Evolutionary conservation across 2,797 vertebrate genomes (phyloP), one percentile per base, ranked within the genome.

Genomic region (Sylvilagus floridanus): DNA sequence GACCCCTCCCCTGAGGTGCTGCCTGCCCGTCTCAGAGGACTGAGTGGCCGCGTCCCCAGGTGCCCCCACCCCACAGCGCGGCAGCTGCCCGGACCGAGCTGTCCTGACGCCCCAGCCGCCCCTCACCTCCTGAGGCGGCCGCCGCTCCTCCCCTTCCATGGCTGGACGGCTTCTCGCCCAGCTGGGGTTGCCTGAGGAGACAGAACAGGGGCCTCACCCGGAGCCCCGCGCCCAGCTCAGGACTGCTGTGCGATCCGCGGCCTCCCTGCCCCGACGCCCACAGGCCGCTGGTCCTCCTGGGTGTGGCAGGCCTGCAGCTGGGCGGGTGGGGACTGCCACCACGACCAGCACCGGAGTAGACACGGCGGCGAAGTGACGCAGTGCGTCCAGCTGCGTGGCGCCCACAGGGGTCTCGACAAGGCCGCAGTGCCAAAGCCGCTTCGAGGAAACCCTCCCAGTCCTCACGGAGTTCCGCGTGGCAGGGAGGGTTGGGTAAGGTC

Each of bases 61-160:
- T n/a, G 11, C 4, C 22, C 42, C 62, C 30, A 16, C 1, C 28
- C 26, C 2, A 0, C 7, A 1, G 42, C 17, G 32, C 7, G 7
- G 47, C 32, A 19, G 13, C 32, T 19, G 11, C 9, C 26, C 16
- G 16, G 2, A n/a, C 42, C 42, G 42, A 42, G 42, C 42, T 42
- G 42, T 42, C 42, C 42, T 8, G 42, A 42, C 8, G 7, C 42
- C 42, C 42, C 42, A 9, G 42, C 42, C 42, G 42, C 42, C 4
- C 54, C 84, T 92, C 78, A 97, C 97, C 96, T 97, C 96, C 26
- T 14, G 94, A 0, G 88, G 66, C 0, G 78, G 73, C 71, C 19
- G 95, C 28, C 90, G 90, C 50, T 95, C 93, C 30, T 93, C 96
- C n/a, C 71, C 65, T 14, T 97, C 95, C 97, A 97, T 97, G 91